These are phyloP conservation scores for Rhea pennata DNA, from an alignment of 2,113 vertebrate genomes.

Conservation along the genomic window DNA sequence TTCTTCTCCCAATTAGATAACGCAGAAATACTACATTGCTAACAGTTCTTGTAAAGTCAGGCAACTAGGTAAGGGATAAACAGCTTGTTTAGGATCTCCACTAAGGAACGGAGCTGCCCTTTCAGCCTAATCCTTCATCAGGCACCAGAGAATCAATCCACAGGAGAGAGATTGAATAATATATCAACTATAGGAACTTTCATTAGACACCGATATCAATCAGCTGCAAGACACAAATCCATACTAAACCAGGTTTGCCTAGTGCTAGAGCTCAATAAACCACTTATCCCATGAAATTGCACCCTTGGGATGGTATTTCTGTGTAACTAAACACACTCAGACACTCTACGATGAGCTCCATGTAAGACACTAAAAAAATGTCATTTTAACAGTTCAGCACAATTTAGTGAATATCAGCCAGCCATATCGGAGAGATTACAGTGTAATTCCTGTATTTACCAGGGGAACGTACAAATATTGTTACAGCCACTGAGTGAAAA, in stretches of 20 bases:
- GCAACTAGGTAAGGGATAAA: neutral
- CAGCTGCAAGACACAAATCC: neutral
- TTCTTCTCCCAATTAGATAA: neutral
- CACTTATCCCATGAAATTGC: neutral
- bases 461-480: neutral
- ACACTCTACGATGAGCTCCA: neutral
- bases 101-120: neutral
- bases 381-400: neutral
- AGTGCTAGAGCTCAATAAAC: neutral
- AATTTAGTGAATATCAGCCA: neutral
- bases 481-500: neutral
- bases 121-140: neutral
- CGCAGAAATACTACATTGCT: neutral
- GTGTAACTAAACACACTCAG: neutral
- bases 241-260: neutral
- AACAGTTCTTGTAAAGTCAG: neutral
- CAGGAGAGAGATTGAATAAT: neutral
- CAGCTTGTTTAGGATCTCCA: neutral
- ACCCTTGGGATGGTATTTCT: neutral
- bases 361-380: neutral
- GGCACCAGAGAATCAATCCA: neutral
- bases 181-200: neutral
- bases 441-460: neutral
- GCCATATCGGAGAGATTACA: rapidly evolving
- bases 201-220: neutral